Evolutionary conservation across 2,797 vertebrate genomes (phyloP).

Genomic region (Fundulus diaphanus): DNA sequence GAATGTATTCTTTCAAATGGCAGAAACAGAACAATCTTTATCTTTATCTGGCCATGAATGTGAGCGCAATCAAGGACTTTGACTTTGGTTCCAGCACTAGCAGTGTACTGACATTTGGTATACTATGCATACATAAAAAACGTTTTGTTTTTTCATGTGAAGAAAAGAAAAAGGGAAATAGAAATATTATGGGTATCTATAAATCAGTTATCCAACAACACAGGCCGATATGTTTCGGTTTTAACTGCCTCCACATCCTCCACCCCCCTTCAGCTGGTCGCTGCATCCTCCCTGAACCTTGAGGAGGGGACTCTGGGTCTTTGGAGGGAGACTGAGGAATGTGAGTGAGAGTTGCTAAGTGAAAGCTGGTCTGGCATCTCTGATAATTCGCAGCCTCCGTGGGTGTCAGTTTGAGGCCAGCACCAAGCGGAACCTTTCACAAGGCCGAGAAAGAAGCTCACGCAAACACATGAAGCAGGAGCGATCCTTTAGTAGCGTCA

Average conservation of each 20-base stretch:
- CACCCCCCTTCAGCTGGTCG: slow-evolving; percentile 8
- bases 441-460: slow-evolving; percentile 54
- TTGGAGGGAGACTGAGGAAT: slow-evolving; percentile 77
- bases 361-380: slow-evolving; percentile 62
- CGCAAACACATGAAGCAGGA: slow-evolving; percentile 16
- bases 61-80: too few relatives aligned
- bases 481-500: slow-evolving; percentile 23
- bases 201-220: not conserved
- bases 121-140: too few relatives aligned
- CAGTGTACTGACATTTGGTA: too few relatives aligned
- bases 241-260: not conserved
- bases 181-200: not conserved
- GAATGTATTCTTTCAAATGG: not conserved
- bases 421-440: slow-evolving; percentile 68
- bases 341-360: slow-evolving; percentile 78
- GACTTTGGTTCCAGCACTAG: too few relatives aligned
- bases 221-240: not conserved
- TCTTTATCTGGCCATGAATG: too few relatives aligned
- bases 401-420: slow-evolving; percentile 69
- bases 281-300: slow-evolving; percentile 53
- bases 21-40: too few relatives aligned
- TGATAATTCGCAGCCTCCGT: slow-evolving; percentile 65
- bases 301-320: slow-evolving; percentile 37
- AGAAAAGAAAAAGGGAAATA: too few relatives aligned
- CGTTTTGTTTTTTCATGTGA: too few relatives aligned